These are phyloP conservation scores for Malurus melanocephalus DNA, from an alignment of 2,113 vertebrate genomes.

Conservation along the genomic window DNA sequence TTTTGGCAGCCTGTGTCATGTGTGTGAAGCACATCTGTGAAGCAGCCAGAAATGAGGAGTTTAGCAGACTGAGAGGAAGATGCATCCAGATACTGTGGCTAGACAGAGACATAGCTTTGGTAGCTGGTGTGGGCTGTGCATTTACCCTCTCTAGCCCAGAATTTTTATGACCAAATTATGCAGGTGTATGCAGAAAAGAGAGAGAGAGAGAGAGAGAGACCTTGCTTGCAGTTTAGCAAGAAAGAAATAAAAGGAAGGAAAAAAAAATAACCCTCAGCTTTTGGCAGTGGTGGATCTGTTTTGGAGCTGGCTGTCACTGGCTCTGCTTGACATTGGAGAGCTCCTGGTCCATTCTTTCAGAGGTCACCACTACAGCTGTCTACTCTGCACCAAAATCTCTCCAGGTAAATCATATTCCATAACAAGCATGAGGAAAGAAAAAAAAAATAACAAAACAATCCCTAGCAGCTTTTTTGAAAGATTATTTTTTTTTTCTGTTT, in stretches of 20 bases:
- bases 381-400: background rate
- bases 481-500: background rate
- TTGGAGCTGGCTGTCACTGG: background rate
- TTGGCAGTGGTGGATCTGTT: background rate
- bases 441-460: background rate
- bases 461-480: background rate
- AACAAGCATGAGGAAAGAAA: background rate
- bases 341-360: background rate
- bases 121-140: background rate
- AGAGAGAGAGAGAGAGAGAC: background rate
- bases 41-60: background rate
- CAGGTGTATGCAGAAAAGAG: background rate
- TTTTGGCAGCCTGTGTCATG: background rate
- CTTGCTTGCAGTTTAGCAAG: background rate
- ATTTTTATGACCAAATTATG: background rate
- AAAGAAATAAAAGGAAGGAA: background rate
- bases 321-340: fast-evolving
- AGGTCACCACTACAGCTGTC: fast-evolving
- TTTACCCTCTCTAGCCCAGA: background rate
- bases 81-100: background rate
- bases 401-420: background rate
- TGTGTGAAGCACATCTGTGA: background rate
- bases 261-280: background rate
- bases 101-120: background rate
- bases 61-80: background rate